These are phyloP conservation scores for Perodicticus potto DNA, from an alignment of 2,797 vertebrate species.

Conservation along the genomic window DNA sequence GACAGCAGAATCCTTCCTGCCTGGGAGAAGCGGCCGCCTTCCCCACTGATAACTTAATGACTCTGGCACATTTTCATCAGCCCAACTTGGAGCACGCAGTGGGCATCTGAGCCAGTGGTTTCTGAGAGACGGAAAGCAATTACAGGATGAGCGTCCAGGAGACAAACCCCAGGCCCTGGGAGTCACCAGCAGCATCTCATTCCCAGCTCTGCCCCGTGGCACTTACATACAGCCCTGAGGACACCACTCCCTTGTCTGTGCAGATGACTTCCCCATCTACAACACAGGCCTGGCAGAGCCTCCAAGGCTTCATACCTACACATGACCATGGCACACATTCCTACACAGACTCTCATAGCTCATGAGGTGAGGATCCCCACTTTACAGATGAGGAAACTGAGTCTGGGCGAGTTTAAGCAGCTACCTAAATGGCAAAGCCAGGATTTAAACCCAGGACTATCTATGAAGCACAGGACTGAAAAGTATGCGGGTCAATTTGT, in stretches of 20 bases:
- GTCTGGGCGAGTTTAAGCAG: background rate
- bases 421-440: background rate
- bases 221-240: background rate
- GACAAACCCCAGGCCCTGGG: slow-evolving; percentile 70
- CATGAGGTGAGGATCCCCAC: background rate
- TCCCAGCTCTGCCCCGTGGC: slow-evolving; percentile 60
- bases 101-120: slow-evolving; percentile 83
- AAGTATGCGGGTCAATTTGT: rapidly evolving
- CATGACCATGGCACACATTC: background rate
- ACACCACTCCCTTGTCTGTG: background rate
- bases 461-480: background rate
- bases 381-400: background rate
- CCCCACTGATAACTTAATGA: slow-evolving; percentile 85
- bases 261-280: background rate
- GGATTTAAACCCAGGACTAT: background rate
- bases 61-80: slow-evolving; percentile 84
- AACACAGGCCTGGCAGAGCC: slow-evolving; percentile 5
- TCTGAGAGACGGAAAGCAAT: slow-evolving; percentile 80
- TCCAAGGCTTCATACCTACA: background rate
- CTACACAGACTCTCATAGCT: background rate
- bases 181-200: slow-evolving; percentile 54
- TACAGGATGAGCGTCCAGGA: slow-evolving; percentile 71
- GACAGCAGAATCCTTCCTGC: slow-evolving; percentile 81
- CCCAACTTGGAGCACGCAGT: slow-evolving; percentile 82
- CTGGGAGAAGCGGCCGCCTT: slow-evolving; percentile 78